phyloP scores from a whole-genome alignment of 2,113 vertebrate genomes.

The Mystacornis crossleyi region DNA sequence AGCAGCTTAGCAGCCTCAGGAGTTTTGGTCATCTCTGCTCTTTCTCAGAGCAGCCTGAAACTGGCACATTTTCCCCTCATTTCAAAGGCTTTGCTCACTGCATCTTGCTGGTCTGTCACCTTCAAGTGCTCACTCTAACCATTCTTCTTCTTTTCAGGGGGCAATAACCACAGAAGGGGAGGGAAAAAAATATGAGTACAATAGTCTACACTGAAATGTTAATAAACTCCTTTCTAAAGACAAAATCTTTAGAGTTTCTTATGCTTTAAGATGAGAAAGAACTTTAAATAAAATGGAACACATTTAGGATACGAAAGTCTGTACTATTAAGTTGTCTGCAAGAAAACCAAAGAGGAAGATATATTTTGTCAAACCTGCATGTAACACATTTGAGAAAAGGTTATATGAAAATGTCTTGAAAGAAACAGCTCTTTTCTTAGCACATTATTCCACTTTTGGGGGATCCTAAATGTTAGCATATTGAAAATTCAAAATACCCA shows the following conservation, averaged over 20 bases:
- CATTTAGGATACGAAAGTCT: neutral
- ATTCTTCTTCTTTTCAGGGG: neutral
- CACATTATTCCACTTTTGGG: neutral
- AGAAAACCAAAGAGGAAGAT: neutral
- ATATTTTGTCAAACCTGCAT: neutral
- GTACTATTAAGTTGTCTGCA: neutral
- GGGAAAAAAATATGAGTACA: fast-evolving
- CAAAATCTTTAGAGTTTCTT: neutral
- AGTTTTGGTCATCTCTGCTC: neutral
- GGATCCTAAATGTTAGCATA: neutral
- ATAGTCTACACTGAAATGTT: neutral
- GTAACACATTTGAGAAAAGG: neutral
- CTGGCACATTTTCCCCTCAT: neutral
- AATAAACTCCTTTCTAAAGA: neutral
- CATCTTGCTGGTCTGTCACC: neutral
- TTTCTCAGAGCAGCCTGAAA: neutral
- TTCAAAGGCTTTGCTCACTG: neutral
- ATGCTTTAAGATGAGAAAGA: neutral
- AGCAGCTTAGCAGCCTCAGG: neutral
- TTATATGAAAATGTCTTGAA: neutral
- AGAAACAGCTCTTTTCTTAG: neutral
- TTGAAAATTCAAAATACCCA: neutral
- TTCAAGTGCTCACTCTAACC: neutral
- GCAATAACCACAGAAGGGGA: neutral
- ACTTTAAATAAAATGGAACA: neutral